Conservation (phyloP, 2,797 vertebrate genomes). For the Eospalax fontanierii region DNA sequence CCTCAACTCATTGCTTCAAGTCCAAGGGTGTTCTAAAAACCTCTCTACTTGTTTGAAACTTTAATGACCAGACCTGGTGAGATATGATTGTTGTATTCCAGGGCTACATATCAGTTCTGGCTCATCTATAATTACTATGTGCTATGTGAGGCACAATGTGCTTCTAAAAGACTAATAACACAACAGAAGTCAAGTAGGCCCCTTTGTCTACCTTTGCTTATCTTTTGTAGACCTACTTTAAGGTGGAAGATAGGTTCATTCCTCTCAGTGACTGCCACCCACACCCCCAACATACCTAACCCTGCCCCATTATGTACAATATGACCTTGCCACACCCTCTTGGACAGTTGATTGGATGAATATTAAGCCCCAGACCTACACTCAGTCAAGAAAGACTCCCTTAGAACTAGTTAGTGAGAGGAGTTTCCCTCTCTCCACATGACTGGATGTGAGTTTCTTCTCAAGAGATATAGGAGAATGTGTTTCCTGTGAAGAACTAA, state of each 20-base stretch:
- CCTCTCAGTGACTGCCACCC: not conserved
- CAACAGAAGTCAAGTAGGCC: not conserved
- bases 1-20: not conserved
- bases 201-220: not conserved
- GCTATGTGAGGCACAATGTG: not conserved
- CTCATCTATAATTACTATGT: not conserved
- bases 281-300: not conserved
- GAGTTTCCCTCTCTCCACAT: not conserved
- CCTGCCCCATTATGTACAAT: not conserved
- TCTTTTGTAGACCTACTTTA: too few species aligned
- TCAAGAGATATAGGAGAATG: fast-evolving
- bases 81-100: not conserved
- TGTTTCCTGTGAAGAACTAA: not conserved
- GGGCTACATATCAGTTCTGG: not conserved
- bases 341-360: not conserved
- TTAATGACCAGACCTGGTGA: not conserved
- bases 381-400: not conserved
- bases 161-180: not conserved
- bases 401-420: not conserved
- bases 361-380: not conserved
- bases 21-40: slow-evolving; percentile 10
- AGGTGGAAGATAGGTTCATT: not conserved
- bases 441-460: not conserved
- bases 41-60: not conserved
- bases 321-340: fast-evolving